phyloP scores from a whole-genome alignment of 2,113 vertebrate species.

The Microcebus ravelobensis region DNA sequence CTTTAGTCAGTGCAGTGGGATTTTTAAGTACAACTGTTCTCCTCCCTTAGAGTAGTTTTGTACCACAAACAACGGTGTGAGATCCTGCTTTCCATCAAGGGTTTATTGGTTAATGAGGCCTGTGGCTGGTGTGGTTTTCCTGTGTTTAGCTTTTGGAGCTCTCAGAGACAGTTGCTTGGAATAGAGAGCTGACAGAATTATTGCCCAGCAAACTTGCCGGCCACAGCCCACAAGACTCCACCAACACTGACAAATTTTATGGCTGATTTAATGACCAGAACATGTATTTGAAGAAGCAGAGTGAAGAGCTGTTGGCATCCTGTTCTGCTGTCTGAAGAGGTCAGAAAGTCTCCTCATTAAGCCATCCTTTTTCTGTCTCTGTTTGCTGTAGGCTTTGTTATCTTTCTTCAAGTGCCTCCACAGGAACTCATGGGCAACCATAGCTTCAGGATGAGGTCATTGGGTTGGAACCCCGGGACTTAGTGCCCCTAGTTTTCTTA shows the following conservation, averaged over 20 bases:
- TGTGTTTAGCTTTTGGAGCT: slow-evolving; percentile 73
- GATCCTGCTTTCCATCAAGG: slow-evolving; percentile 69
- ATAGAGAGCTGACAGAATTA: slow-evolving; percentile 69
- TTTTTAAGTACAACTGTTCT: slow-evolving; percentile 61
- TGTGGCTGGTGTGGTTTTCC: slow-evolving; percentile 78
- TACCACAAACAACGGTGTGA: slow-evolving; percentile 51
- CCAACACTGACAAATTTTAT: slow-evolving; percentile 39
- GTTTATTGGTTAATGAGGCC: slow-evolving; percentile 77
- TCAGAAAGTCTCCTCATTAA: slow-evolving; percentile 38
- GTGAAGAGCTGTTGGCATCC: slow-evolving; percentile 46
- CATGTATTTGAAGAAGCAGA: slow-evolving; percentile 61
- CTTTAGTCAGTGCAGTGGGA: slow-evolving; percentile 32
- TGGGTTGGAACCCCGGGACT: neutral
- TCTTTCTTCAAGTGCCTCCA: slow-evolving; percentile 6
- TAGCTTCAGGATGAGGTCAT: neutral
- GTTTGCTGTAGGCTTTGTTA: slow-evolving; percentile 31
- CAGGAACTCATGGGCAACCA: neutral
- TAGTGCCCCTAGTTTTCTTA: neutral
- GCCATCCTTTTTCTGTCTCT: neutral
- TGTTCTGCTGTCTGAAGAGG: slow-evolving; percentile 11
- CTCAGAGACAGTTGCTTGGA: slow-evolving; percentile 61
- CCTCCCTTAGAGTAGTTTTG: slow-evolving; percentile 44
- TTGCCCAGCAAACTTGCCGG: slow-evolving; percentile 48
- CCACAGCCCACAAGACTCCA: slow-evolving; percentile 59
- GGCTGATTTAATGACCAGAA: slow-evolving; percentile 43